Evolutionary conservation across 2,888 invertebrate species (phyloP), one percentile per base, ranked within the genome.

Genomic region (Drosophila austrosaltans): DNA sequence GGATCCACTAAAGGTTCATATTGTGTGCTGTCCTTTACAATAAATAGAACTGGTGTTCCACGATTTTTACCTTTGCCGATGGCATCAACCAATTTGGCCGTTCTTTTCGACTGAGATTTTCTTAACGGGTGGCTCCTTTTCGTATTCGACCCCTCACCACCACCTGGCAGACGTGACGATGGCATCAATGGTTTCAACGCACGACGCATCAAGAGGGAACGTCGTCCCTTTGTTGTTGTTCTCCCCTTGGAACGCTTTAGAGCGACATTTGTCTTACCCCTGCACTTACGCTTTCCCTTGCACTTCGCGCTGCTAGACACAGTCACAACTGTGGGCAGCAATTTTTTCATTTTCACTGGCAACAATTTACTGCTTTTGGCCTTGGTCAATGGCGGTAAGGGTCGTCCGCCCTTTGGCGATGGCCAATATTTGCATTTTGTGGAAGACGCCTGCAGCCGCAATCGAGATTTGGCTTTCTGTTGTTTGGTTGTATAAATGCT

Each of bases 21-120:
- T 10, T 40, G 8, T 1, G 8, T 1, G 1, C 16, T n/a, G 2
- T 59, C 54, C 28, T 67, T 67, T 25, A 16, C 12, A 10, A 74
- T 5, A 6, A 67, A 74, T 3, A 72, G 12, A 2, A 72, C 67
- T 1, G 67, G 58, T 3, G 75, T 74, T 1, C 22, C 44, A 1
- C 42, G 53, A 1, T n/a, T 0, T 61, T 20, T 22, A 0, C 10
- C 16, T 16, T 30, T 74, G 1, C 22, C 12, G 0, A 7, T 40
- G 48, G 67, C 59, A 30, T 67, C 58, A 1, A 32, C 22, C 2
- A 61, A 30, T 7, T 58, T 32, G 39, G 3, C 28, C 12, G 22
- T 32, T 16, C 3, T 22, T 39, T 32, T 22, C 36, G 25, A 48
- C 48, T 48, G 48, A 4, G 48, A 48, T 25, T 48, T 25, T 10